Evolutionary conservation across 2,797 vertebrate species (phyloP).

Genomic region (Phataginus tricuspis): DNA sequence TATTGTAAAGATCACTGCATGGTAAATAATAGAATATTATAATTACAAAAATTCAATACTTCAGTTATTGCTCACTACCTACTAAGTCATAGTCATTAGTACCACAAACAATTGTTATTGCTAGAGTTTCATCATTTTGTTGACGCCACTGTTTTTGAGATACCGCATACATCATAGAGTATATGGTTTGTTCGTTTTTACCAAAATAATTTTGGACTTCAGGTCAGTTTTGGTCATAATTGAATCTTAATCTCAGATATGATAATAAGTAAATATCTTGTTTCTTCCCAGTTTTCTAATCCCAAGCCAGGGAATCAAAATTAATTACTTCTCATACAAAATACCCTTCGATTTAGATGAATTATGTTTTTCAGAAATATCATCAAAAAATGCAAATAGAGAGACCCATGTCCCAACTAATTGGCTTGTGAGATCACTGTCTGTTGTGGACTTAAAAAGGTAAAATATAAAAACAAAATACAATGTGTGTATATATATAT

Average conservation of each 20-base stretch:
- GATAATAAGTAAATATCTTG: background rate
- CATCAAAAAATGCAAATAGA: slow-evolving; percentile 2
- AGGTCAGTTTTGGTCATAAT: background rate
- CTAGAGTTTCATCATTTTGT: background rate
- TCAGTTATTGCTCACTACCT: slow-evolving; percentile 4
- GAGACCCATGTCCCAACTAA: background rate
- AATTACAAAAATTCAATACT: background rate
- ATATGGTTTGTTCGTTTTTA: background rate
- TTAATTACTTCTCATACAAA: background rate
- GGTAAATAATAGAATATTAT: slow-evolving; percentile 17
- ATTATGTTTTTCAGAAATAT: background rate
- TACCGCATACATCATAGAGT: background rate
- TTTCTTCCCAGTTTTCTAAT: background rate
- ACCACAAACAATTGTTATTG: background rate
- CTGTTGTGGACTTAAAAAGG: background rate
- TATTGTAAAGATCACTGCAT: slow-evolving; percentile 20
- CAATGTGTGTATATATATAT: background rate
- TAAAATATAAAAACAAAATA: too few species aligned
- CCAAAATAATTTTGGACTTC: background rate
- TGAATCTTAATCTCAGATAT: background rate
- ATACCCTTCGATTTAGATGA: background rate
- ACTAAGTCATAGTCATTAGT: slow-evolving; percentile 31
- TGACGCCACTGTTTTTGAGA: background rate
- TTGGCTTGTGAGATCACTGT: background rate
- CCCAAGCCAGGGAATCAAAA: background rate